Percentiles rank a stretch among this genome's conserved stretches.
Evolutionary conservation across 2,113 vertebrate species (phyloP).

Genomic region (Dipodomys stephensi): DNA sequence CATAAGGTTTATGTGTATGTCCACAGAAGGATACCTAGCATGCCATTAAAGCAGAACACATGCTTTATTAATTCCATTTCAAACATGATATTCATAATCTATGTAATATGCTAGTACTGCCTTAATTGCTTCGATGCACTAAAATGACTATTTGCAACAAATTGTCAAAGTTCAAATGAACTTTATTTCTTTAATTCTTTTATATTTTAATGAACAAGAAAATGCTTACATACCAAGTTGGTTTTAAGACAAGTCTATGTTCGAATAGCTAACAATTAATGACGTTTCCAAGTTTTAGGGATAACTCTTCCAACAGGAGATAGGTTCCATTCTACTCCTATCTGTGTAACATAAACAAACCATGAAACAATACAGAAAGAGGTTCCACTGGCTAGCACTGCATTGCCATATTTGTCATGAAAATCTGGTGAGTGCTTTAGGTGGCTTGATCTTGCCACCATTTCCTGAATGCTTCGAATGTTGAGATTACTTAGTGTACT

Average conservation of each 20-base stretch:
- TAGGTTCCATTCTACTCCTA: constrained; percentile 92
- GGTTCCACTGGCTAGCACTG: constrained; percentile 17
- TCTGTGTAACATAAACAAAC: constrained; percentile 82
- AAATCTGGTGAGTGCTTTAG: constrained; percentile 40
- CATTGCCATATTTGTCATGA: constrained; percentile 73
- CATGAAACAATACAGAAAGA: constrained; percentile 48
- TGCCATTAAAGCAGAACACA: constrained; percentile 1
- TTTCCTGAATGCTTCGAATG: constrained; percentile 28
- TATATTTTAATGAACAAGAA: constrained; percentile 68
- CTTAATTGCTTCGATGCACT: not conserved
- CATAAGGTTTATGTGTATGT: not conserved
- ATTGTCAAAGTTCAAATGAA: constrained; percentile 54
- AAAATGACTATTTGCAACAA: constrained; percentile 16
- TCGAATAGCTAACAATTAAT: constrained; percentile 72
- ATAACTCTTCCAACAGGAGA: constrained; percentile 93
- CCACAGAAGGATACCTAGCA: not conserved
- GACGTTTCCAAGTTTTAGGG: constrained; percentile 90
- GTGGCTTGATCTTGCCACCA: constrained; percentile 22
- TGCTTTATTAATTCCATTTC: constrained; percentile 13
- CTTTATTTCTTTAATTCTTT: constrained; percentile 86
- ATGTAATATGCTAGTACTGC: not conserved
- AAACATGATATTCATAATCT: not conserved
- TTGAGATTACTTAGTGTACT: constrained; percentile 25
- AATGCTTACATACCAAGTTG: constrained; percentile 32
- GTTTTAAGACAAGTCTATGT: constrained; percentile 62